Base-by-base conservation (phyloP, 2,797 vertebrate genomes). In the Glyptemys insculpta region DNA sequence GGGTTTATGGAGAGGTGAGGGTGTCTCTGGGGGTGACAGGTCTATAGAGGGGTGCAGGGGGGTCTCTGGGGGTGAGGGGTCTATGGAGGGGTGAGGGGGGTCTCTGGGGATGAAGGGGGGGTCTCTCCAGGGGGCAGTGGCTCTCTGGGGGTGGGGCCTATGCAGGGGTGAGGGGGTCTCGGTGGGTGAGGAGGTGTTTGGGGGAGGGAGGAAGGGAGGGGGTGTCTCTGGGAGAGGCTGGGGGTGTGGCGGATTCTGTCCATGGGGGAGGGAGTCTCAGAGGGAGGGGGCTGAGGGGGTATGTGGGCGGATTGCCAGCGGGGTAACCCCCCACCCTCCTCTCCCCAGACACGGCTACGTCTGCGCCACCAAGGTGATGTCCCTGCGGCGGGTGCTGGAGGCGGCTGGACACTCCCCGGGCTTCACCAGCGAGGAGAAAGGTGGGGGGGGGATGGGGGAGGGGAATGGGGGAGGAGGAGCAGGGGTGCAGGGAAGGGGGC, bases 331-430 rank as follows among this genome's bases (percentile, higher is more conserved):
- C 57, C 50, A 25, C 9, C 23, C 37, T 4, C 12, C 27, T 47
- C 44, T 12, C 44, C 23, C 85, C 37, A 99, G 99, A 97, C 98
- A 98, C 8, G 99, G 99, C 12, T 99, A 99, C 5, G 99, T 99
- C 65, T 99, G 99, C 62, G 99, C 99, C 96, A 99, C 99, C 94
- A 99, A 99, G 96, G 98, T 98, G n/a, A 99, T 99, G 99, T 98
- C 99, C 2, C 83, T 99, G 94, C 98, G 99, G 88, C 98, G 98
- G 56, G 97, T 98, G 83, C 97, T 99, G 97, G 98, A 99, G 95
- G 98, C 97, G 2, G 98, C 98, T 2, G 98, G 98, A 14, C 97
- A 96, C 8, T 96, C 99, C 87, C 95, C 95, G 0, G 98, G 99
- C 80, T 99, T 99, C 97, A 99, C 99, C 93, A 98, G 97, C 85